Base-by-base conservation (phyloP, 2,888 invertebrate species). In the Synergus japonicus region DNA sequence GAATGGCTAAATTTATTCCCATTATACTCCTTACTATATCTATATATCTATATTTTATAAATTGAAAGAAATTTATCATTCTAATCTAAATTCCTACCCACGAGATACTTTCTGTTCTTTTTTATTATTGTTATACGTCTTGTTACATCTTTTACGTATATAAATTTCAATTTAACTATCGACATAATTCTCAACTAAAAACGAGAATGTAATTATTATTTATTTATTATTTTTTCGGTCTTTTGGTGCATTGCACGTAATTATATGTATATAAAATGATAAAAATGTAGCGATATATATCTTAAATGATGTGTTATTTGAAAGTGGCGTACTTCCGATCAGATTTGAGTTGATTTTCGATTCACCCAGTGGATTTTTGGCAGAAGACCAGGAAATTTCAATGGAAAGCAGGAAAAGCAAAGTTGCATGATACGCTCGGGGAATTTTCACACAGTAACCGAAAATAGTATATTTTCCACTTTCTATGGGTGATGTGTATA, bases 401-500 rank as follows among this genome's bases (percentile, higher is more conserved):
- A 60, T 60, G 58, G 22, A 22, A 60, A 60, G 58, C 18, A 60
- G 58, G 10, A 22, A 60, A 60, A 60, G 18, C 58, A n/a, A 18
- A 58, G 58, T 60, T 60, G 58, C n/a, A n/a, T 10, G 58, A 15
- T 60, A 22, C 58, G 58, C 58, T 60, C n/a, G 43, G 15, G 41
- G 8, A 69, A 41, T 69, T 69, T 65, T 49, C 43, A 43, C 60
- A 22, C 46, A 79, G 79, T 79, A 79, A 81, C 58, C 79, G 78
- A 60, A 78, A 69, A 60, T 29, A 67, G 15, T 22, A 22, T 41
- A 41, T 65, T 82, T 82, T 82, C 78, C 80, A 83, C 82, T 82
- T 82, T 81, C 81, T 81, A 79, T 78, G 76, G 81, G 78, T 76
- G 79, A 80, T 81, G 82, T 79, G 81, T 22, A n/a, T 18, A 15